Percentiles rank a stretch among this genome's conserved stretches.
Conservation (phyloP, 1,140 invertebrate species). For the Dufourea novaeangliae region DNA sequence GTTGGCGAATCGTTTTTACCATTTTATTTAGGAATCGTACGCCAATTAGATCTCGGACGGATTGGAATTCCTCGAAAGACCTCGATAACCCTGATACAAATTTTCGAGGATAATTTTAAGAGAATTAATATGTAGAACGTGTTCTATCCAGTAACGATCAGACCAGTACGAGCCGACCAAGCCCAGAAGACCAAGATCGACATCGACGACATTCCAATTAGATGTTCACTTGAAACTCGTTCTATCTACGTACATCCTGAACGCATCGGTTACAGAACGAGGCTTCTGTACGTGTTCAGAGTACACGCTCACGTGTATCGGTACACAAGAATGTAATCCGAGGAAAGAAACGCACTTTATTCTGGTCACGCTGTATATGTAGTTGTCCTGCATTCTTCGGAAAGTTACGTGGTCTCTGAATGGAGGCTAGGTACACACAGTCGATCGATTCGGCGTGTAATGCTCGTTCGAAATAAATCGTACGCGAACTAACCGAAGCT, state of each 20-base stretch:
- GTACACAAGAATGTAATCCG: slow-evolving; percentile 23
- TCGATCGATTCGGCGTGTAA: slow-evolving; percentile 26
- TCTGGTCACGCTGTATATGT: slow-evolving; percentile 37
- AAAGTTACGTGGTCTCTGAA: slow-evolving; percentile 41
- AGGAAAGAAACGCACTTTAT: slow-evolving; percentile 31
- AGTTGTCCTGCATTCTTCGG: slow-evolving; percentile 56
- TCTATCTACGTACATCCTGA: slow-evolving; percentile 36
- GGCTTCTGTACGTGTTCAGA: not conserved
- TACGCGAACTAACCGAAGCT: no score
- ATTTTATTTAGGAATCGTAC: no score
- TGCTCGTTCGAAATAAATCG: no score
- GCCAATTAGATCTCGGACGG: no score
- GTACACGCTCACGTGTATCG: slow-evolving; percentile 6
- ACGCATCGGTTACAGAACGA: slow-evolving; percentile 17
- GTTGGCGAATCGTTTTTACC: not conserved
- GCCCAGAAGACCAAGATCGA: not conserved
- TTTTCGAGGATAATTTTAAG: no score
- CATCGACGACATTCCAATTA: slow-evolving; percentile 52
- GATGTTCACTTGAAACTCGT: slow-evolving; percentile 39
- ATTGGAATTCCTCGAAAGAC: no score
- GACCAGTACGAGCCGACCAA: not conserved
- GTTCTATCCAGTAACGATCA: not conserved
- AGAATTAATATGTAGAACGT: not conserved
- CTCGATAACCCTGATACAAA: no score
- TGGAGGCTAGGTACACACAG: slow-evolving; percentile 7